Conservation (phyloP, 1,140 invertebrate species). For the Formica exsecta region DNA sequence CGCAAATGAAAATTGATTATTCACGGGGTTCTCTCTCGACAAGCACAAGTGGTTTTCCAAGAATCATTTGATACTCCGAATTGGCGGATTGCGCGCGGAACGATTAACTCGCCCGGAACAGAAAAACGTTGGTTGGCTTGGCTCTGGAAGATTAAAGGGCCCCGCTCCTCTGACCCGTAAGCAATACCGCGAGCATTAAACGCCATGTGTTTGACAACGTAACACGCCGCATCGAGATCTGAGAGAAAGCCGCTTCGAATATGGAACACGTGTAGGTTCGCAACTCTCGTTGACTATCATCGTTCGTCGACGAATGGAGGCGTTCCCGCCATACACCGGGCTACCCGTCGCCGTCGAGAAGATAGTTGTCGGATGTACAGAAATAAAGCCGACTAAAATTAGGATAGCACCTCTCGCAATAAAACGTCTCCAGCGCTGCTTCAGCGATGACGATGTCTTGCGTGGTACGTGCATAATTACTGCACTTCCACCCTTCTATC, state of each 20-base stretch:
- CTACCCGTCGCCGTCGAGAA: slow-evolving; percentile 44
- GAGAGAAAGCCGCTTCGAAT: slow-evolving; percentile 79
- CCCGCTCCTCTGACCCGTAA: slow-evolving; percentile 79
- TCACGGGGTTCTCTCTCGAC: slow-evolving; percentile 11
- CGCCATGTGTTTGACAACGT: slow-evolving; percentile 85
- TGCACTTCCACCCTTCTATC: slow-evolving; percentile 27
- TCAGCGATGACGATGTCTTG: slow-evolving; percentile 60
- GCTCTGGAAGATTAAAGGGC: slow-evolving; percentile 80
- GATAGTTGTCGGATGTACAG: slow-evolving; percentile 74
- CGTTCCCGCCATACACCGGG: slow-evolving; percentile 23
- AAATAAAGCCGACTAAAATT: slow-evolving; percentile 78
- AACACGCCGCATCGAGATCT: slow-evolving; percentile 83
- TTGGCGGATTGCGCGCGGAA: slow-evolving; percentile 39
- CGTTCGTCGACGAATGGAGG: slow-evolving; percentile 61
- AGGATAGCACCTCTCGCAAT: slow-evolving; percentile 72
- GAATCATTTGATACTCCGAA: slow-evolving; percentile 67
- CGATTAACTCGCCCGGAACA: slow-evolving; percentile 77
- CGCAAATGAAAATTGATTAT: neutral
- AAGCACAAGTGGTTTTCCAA: slow-evolving; percentile 63
- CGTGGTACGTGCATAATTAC: slow-evolving; percentile 66
- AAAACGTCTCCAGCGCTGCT: slow-evolving; percentile 66
- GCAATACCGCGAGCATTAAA: slow-evolving; percentile 83
- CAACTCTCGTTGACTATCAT: slow-evolving; percentile 70
- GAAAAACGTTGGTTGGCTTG: slow-evolving; percentile 78
- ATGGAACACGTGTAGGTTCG: slow-evolving; percentile 83